Base-by-base conservation (phyloP, 2,797 vertebrate species). In the Gobionotothen gibberifrons region DNA sequence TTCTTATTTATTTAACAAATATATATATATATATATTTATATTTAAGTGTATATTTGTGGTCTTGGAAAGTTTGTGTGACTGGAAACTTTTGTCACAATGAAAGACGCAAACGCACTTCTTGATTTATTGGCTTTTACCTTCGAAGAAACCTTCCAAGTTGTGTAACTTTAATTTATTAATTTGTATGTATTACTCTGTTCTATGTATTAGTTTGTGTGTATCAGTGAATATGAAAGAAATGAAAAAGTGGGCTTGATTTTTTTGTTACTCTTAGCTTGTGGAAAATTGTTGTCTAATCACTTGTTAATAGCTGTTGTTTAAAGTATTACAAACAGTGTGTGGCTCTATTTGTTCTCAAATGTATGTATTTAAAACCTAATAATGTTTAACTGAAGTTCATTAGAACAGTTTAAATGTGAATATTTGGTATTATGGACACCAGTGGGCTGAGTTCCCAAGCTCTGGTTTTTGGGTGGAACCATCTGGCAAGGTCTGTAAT, bases 401-500 rank as follows among this genome's bases (percentile, higher is more conserved):
- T 39, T 47, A 40, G 26, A 26, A 4, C 21, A 12, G 17, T 46
- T 42, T 17, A 40, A 46, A 59, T 26, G 7, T 29, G 17, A 56
- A 75, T 42, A 63, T 32, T 11, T 51, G 17, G 64, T 40, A 47
- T 21, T 42, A 12, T 52, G 53, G 17, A 53, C 46, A 39, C 39
- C 9, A 49, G 61, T 17, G 42, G 66, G 15, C 29, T 47, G 40
- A 63, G 36, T 43, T 73, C 40, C 52, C 12, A 13, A 55, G 72
- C 46, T 69, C 56, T 67, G 3, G 32, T 51, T 79, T 81, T 15
- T 57, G 70, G 72, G 73, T 52, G 84, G 81, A 77, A 56, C 66
- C 11, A 14, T 8, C 15, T 65, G 53, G 58, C 21, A 56, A 4
- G n/a, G 58, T 65, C 76, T 76, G 48, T 72, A 81, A 87, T 89